Conservation (phyloP, 35 echinoderm and acorn worm species). For the Hemicentrotus pulcherrimus region DNA sequence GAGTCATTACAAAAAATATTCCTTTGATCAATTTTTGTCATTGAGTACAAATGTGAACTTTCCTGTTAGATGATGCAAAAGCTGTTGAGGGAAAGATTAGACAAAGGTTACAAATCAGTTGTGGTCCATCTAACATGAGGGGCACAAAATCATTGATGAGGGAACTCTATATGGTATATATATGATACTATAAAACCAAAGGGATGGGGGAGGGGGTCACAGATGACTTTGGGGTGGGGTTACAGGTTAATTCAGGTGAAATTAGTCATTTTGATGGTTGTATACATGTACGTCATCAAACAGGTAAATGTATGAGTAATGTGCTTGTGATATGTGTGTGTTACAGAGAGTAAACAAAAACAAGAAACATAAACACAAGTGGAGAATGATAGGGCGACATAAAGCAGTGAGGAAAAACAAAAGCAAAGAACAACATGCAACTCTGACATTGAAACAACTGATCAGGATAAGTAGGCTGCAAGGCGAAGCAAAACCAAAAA, state of each 20-base stretch:
- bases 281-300: not conserved
- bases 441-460: not conserved
- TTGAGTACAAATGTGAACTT: not conserved
- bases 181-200: not conserved
- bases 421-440: not conserved
- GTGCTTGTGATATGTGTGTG: not conserved
- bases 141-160: not conserved
- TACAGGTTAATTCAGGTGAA: not conserved
- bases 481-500: not conserved
- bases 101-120: not conserved
- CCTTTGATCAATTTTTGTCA: too few species aligned
- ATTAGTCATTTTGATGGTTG: not conserved
- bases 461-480: not conserved
- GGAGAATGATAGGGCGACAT: not conserved
- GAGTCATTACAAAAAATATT: too few species aligned
- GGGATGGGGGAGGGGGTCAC: not conserved
- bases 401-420: not conserved
- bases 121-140: not conserved
- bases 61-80: not conserved
- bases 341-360: not conserved
- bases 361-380: not conserved
- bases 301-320: not conserved
- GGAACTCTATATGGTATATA: not conserved
- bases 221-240: not conserved
- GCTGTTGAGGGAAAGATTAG: not conserved